Evolutionary conservation across 2,113 vertebrate species (phyloP).

Genomic region (Dipodomys ordii): DNA sequence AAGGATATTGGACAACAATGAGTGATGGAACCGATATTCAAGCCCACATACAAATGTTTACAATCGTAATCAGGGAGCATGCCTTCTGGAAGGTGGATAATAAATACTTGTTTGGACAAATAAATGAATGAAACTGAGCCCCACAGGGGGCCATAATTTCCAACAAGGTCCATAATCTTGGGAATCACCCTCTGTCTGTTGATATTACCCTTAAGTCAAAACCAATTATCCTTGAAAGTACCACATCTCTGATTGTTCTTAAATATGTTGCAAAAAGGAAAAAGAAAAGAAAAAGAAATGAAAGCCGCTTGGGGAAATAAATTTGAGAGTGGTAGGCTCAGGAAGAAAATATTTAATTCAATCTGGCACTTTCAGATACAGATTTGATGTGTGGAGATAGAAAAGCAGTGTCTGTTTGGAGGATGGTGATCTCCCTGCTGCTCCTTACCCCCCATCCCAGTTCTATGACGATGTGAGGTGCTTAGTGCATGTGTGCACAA

Average conservation of each 20-base stretch:
- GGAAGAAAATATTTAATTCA: neutral
- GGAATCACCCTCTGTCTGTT: neutral
- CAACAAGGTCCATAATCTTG: neutral
- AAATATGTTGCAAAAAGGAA: constrained; percentile 1
- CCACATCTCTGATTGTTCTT: neutral
- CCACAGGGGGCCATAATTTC: neutral
- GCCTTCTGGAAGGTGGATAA: neutral
- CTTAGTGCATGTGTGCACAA: neutral
- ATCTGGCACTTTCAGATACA: neutral
- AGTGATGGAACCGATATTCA: neutral
- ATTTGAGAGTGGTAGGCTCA: neutral
- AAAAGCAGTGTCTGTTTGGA: neutral
- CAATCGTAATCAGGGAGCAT: neutral
- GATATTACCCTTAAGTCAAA: neutral
- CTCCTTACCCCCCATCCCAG: neutral
- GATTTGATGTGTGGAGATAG: neutral
- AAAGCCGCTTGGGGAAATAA: neutral
- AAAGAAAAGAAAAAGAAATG: neutral
- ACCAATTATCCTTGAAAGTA: constrained; percentile 29
- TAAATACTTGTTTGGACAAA: neutral
- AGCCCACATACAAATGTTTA: neutral
- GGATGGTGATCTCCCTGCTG: too few species aligned
- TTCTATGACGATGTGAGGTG: neutral
- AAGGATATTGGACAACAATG: neutral
- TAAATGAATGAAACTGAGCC: neutral